phyloP scores from a whole-genome alignment of 2,797 vertebrate species.

The Steatocranus sp. region DNA sequence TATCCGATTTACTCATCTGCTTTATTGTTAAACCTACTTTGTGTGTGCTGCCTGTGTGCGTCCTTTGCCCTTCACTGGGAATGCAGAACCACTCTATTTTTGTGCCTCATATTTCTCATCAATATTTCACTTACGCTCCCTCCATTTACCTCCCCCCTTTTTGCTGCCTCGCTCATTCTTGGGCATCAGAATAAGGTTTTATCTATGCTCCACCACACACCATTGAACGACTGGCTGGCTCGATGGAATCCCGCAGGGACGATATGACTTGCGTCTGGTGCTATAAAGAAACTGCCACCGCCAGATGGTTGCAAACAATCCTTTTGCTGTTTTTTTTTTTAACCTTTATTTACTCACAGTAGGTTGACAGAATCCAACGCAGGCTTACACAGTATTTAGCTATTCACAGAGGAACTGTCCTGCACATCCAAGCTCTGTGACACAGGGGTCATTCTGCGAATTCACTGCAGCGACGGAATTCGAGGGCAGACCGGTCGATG shows the following conservation, averaged over 20 bases:
- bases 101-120: conserved; percentile 59
- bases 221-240: conserved; percentile 52
- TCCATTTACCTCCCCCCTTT: neutral
- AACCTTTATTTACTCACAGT: conserved; percentile 49
- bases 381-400: neutral
- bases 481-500: conserved; percentile 35
- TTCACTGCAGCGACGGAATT: conserved; percentile 1
- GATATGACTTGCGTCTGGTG: conserved; percentile 48
- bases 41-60: neutral
- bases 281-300: conserved; percentile 42
- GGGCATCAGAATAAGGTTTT: conserved; percentile 63
- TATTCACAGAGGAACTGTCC: conserved; percentile 24
- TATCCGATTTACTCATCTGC: conserved; percentile 19
- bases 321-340: conserved; percentile 45
- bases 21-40: conserved; percentile 6
- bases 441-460: conserved; percentile 21
- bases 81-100: conserved; percentile 61
- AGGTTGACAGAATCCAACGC: conserved; percentile 23
- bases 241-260: conserved; percentile 51
- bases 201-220: conserved; percentile 65
- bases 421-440: conserved; percentile 11
- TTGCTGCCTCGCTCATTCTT: conserved; percentile 13
- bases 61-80: conserved; percentile 48
- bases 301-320: conserved; percentile 68
- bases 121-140: conserved; percentile 58